Conservation (phyloP, 1,140 invertebrate species). For the Sweltsa coloradensis region DNA sequence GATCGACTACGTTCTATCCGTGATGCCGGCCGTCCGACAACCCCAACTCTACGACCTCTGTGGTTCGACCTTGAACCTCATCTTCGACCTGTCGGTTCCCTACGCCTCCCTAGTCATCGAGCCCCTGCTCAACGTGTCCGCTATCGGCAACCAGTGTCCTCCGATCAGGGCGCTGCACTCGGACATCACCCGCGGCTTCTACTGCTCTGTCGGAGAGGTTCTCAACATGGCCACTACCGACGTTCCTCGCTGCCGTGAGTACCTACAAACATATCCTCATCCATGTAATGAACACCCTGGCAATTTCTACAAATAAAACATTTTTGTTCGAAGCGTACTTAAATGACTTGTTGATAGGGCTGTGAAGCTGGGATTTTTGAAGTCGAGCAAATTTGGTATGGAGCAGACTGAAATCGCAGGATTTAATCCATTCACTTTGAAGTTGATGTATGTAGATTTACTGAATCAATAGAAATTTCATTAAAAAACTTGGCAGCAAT, state of each 20-base stretch:
- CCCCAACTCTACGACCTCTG: constrained; percentile 87
- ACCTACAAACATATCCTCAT: constrained; percentile 9
- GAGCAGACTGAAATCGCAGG: too few species aligned
- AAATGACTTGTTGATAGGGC: too few species aligned
- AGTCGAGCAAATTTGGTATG: too few species aligned
- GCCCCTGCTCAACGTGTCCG: constrained; percentile 73
- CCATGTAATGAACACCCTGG: background rate
- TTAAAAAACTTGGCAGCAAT: too few species aligned
- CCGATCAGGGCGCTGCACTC: constrained; percentile 75
- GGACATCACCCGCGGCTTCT: constrained; percentile 77
- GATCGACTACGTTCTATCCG: constrained; percentile 78
- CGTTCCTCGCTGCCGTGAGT: constrained; percentile 84
- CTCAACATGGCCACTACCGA: constrained; percentile 82
- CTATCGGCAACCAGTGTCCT: constrained; percentile 83
- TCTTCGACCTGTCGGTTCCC: constrained; percentile 88
- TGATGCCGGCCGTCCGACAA: constrained; percentile 74
- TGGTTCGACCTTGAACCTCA: constrained; percentile 81
- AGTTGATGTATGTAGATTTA: too few species aligned
- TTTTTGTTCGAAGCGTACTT: too few species aligned
- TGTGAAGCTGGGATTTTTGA: too few species aligned
- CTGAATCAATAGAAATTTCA: too few species aligned
- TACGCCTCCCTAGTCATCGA: constrained; percentile 85
- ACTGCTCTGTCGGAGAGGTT: constrained; percentile 85
- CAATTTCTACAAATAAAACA: background rate
- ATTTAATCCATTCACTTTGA: too few species aligned